phyloP scores from a whole-genome alignment of 2,888 invertebrate genomes.

The Mythimna impura region DNA sequence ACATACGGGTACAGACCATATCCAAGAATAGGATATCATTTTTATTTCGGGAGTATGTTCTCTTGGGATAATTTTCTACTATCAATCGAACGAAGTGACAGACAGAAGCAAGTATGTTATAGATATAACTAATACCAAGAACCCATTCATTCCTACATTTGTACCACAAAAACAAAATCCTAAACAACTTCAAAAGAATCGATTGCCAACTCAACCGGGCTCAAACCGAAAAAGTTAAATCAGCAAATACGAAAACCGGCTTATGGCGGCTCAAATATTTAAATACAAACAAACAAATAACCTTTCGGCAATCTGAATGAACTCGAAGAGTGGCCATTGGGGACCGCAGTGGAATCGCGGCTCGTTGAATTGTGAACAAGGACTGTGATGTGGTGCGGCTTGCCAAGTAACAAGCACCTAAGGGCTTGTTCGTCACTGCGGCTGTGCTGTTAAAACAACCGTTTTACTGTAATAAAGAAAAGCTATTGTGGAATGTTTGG shows the following conservation, averaged over 20 bases:
- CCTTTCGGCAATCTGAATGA: slow-evolving; percentile 41
- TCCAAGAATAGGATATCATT: no score
- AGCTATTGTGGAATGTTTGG: background rate
- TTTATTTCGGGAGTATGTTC: no score
- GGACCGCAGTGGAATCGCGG: slow-evolving; percentile 46
- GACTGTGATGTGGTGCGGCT: background rate
- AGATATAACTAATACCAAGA: background rate
- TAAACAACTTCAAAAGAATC: slow-evolving; percentile 21
- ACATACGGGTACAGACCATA: no score
- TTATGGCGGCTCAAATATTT: slow-evolving; percentile 51
- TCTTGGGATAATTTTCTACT: no score
- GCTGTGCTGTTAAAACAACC: slow-evolving; percentile 6
- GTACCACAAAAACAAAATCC: slow-evolving; percentile 11
- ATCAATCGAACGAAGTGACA: background rate
- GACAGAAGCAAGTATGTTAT: background rate
- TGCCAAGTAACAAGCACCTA: slow-evolving; percentile 45
- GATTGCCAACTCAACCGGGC: slow-evolving; percentile 29
- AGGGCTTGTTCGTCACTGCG: slow-evolving; percentile 42
- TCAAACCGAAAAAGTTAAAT: slow-evolving; percentile 40
- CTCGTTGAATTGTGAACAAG: slow-evolving; percentile 44
- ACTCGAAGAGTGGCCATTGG: slow-evolving; percentile 53
- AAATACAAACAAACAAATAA: slow-evolving; percentile 59
- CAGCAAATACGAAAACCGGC: slow-evolving; percentile 51
- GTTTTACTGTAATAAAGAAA: slow-evolving; percentile 3
- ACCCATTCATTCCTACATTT: background rate